Base-by-base conservation (phyloP, 2,888 invertebrate genomes). In the Caprella mutica region DNA sequence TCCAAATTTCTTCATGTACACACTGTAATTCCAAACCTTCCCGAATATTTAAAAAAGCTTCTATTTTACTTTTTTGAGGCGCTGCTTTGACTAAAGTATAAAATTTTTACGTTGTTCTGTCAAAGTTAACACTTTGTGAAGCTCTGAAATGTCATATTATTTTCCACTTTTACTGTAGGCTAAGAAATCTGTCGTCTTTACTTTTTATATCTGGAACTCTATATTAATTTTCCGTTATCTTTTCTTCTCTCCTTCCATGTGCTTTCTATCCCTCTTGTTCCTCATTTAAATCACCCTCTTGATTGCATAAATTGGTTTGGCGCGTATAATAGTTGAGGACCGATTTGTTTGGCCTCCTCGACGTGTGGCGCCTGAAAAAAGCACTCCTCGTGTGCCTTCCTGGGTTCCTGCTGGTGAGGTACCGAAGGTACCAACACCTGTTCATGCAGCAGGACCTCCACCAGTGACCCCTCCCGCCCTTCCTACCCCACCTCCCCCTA, bases 401-500 rank as follows among this genome's bases (percentile, higher is more conserved):
- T 63, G 63, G 63, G 63, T 59, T 35, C 63, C 63, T 35, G 44
- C 57, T 23, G 63, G 63, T 29, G 57, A 57, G 29, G 56, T 55
- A 14, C 23, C 29, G 33, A 46, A 55, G 17, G 55, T 63, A 35
- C 63, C 55, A 39, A 39, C 42, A 40, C 63, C 63, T 24, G 56
- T 54, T 42, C 46, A 59, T 29, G 39, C 46, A 8, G 55, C 44
- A 42, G 59, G 59, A 35, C 59, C 59, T 38, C 59, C 52, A 27
- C 59, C 59, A 17, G 59, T 59, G 46, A 55, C 50, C 26, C 56
- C 57, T 46, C 59, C 63, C 52, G 55, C 60, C 33, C 52, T 60
- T 23, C 63, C 63, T 19, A 63, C 59, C 44, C 63, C 63, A 42
- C 63, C 63, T 24, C 63, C 63, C 27, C 63, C 63, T 30, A 63